Evolutionary conservation across 1,140 invertebrate genomes (phyloP).

Genomic region (Drosophila watanabei): DNA sequence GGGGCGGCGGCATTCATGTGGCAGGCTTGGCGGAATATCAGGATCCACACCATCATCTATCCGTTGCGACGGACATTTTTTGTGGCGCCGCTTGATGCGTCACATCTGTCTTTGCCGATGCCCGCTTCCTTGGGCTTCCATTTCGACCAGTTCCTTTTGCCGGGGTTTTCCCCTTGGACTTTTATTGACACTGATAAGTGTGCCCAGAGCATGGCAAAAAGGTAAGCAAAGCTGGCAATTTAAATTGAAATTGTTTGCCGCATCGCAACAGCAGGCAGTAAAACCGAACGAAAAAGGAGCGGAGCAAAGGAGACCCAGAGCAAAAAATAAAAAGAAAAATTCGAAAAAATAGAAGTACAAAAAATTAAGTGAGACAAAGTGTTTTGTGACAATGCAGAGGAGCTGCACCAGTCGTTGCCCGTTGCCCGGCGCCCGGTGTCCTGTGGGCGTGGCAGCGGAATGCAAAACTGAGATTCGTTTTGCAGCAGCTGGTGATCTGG

Average conservation of each 20-base stretch:
- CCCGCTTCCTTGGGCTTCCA: constrained; percentile 24
- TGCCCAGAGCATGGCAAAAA: constrained; percentile 74
- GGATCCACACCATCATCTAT: constrained; percentile 29
- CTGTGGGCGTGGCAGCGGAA: constrained; percentile 16
- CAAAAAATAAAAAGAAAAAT: constrained; percentile 37
- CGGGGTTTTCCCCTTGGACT: constrained; percentile 65
- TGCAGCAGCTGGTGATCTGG: constrained; percentile 34
- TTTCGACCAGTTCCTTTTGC: constrained; percentile 39
- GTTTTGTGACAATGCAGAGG: constrained; percentile 74
- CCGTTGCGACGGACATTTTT: constrained; percentile 32
- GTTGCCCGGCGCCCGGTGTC: background rate
- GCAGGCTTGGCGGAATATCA: constrained; percentile 10
- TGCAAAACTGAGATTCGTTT: constrained; percentile 35
- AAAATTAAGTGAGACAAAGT: constrained; percentile 83
- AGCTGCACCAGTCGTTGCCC: constrained; percentile 15
- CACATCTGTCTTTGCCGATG: constrained; percentile 52
- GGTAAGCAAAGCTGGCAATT: constrained; percentile 81
- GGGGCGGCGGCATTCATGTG: constrained; percentile 28
- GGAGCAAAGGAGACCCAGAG: constrained; percentile 4
- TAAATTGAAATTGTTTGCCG: constrained; percentile 82
- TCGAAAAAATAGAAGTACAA: constrained; percentile 56
- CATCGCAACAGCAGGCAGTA: constrained; percentile 72
- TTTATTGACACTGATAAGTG: constrained; percentile 84
- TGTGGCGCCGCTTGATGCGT: constrained; percentile 20
- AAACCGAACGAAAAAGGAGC: constrained; percentile 43